Conservation (phyloP, 2,888 invertebrate species). For the Podotricha telesiphe region DNA sequence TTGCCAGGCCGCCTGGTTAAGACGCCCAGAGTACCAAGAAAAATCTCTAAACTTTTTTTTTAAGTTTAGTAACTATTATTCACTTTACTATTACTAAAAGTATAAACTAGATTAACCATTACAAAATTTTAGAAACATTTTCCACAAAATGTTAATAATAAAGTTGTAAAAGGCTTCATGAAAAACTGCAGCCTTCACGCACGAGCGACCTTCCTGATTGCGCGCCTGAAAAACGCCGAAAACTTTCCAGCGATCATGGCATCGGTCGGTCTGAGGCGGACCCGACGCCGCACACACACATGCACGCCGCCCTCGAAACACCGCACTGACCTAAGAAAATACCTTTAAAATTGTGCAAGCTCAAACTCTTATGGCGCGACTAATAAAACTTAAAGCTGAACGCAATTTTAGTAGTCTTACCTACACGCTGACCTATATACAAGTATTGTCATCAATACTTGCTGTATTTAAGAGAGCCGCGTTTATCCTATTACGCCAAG, state of each 20-base stretch:
- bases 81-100: not conserved
- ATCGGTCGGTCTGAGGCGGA: constrained; percentile 46
- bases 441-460: not conserved
- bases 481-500: not conserved
- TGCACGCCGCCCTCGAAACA: constrained; percentile 29
- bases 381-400: constrained; percentile 8
- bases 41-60: too few relatives aligned
- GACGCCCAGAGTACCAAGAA: too few relatives aligned
- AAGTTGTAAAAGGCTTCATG: constrained; percentile 46
- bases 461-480: not conserved
- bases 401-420: not conserved
- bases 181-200: constrained; percentile 62
- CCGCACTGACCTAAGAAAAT: constrained; percentile 13
- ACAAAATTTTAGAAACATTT: constrained; percentile 15
- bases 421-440: constrained; percentile 3
- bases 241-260: constrained; percentile 35
- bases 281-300: constrained; percentile 47
- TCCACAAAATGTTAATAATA: constrained; percentile 22
- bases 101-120: not conserved
- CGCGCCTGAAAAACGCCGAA: constrained; percentile 40
- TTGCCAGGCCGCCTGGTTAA: too few relatives aligned
- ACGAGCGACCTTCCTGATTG: constrained; percentile 52
- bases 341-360: constrained; percentile 17
- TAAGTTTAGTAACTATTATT: not conserved
- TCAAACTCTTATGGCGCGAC: not conserved